Conservation (phyloP, 2,113 vertebrate species). For the Antechinus stuartii region DNA sequence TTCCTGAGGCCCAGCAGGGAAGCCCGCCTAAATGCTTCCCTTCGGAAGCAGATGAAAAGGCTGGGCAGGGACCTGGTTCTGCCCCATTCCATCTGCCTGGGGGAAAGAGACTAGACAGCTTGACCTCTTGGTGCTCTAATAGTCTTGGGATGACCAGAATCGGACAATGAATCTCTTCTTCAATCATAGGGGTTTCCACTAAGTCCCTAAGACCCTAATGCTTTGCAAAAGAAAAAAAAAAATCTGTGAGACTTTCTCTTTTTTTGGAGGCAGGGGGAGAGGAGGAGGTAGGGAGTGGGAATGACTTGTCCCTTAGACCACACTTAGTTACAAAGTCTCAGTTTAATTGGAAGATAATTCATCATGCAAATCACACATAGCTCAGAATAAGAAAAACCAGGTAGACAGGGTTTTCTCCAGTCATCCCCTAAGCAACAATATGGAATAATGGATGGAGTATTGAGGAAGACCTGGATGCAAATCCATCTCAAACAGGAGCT, state of each 20-base stretch:
- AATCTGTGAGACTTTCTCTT: background rate
- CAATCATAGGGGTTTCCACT: background rate
- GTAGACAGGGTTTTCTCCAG: background rate
- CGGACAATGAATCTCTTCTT: background rate
- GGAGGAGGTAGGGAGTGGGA: background rate
- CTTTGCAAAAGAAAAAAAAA: background rate
- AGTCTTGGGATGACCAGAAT: background rate
- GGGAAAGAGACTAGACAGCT: background rate
- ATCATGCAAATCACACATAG: background rate
- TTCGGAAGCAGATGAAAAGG: background rate
- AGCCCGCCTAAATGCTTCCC: background rate
- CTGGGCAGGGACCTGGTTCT: background rate
- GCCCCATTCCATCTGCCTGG: background rate
- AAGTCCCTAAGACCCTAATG: background rate
- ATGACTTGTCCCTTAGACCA: background rate
- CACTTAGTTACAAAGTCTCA: background rate
- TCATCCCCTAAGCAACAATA: background rate
- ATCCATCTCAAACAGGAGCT: background rate
- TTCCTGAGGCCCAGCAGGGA: background rate
- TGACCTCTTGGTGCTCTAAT: background rate
- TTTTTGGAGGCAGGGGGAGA: background rate
- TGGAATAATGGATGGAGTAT: background rate
- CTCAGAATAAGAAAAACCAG: background rate
- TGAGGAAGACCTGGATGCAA: background rate
- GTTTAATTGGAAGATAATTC: background rate